These are phyloP conservation scores for Drosophila kepulauana DNA, from an alignment of 1,140 invertebrate genomes.

Conservation along the genomic window DNA sequence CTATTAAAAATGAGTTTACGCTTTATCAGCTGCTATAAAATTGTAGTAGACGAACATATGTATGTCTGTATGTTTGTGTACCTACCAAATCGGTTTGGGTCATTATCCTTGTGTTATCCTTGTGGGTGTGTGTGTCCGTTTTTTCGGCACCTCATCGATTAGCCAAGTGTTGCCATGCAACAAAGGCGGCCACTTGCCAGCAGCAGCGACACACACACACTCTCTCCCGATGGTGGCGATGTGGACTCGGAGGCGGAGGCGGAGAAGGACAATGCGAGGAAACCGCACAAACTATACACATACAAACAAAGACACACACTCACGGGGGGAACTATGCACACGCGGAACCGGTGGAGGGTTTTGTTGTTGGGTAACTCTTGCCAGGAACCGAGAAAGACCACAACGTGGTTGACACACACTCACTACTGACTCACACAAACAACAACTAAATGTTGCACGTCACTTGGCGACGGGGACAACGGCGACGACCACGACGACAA, in stretches of 20 bases:
- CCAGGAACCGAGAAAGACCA: slow-evolving; percentile 28
- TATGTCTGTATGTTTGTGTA: slow-evolving; percentile 16
- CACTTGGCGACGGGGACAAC: slow-evolving; percentile 43
- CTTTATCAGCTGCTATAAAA: slow-evolving; percentile 39
- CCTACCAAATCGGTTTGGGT: slow-evolving; percentile 72
- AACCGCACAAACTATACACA: slow-evolving; percentile 55
- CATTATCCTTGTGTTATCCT: slow-evolving; percentile 84
- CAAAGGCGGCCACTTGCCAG: slow-evolving; percentile 66
- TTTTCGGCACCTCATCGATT: slow-evolving; percentile 81
- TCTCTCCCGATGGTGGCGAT: slow-evolving; percentile 1
- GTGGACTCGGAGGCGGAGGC: neutral
- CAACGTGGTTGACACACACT: slow-evolving; percentile 45
- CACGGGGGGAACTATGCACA: neutral
- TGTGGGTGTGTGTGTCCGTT: slow-evolving; percentile 37
- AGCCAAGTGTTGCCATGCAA: slow-evolving; percentile 79
- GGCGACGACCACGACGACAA: neutral
- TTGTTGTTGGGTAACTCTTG: slow-evolving; percentile 17
- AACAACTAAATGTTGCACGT: slow-evolving; percentile 47
- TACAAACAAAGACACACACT: neutral
- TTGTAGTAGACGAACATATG: neutral
- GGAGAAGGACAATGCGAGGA: slow-evolving; percentile 32
- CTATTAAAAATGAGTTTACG: slow-evolving; percentile 37
- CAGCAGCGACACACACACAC: slow-evolving; percentile 62
- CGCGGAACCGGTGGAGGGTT: slow-evolving; percentile 14
- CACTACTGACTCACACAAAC: slow-evolving; percentile 20